Evolutionary conservation across 2,888 invertebrate genomes (phyloP).

Genomic region (Morpho helenor): DNA sequence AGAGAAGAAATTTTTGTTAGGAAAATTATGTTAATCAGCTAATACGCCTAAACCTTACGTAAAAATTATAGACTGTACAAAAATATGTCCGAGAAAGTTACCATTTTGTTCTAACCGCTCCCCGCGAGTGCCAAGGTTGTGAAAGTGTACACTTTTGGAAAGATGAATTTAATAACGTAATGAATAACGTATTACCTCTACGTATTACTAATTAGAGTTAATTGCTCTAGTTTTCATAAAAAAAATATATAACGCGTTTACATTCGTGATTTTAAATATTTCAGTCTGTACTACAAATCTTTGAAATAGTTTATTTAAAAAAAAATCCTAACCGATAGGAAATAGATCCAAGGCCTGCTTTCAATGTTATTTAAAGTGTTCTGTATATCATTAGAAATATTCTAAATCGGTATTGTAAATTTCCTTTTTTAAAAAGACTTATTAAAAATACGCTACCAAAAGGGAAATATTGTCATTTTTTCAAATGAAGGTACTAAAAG

Average conservation of each 20-base stretch:
- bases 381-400: too few relatives aligned
- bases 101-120: conserved; percentile 27
- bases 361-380: too few relatives aligned
- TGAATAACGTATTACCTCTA: conserved; percentile 24
- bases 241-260: background rate
- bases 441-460: too few relatives aligned
- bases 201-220: conserved; percentile 24
- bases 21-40: background rate
- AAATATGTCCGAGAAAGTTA: conserved; percentile 29
- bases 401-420: too few relatives aligned
- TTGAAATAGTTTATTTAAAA: too few relatives aligned
- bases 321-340: too few relatives aligned
- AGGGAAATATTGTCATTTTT: too few relatives aligned
- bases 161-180: conserved; percentile 29
- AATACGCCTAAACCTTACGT: background rate
- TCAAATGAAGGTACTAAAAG: too few relatives aligned
- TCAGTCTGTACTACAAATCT: background rate
- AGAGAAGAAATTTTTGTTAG: background rate
- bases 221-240: conserved; percentile 20
- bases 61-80: conserved; percentile 11
- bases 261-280: background rate
- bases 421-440: too few relatives aligned
- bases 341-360: too few relatives aligned
- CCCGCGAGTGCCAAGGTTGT: conserved; percentile 28
- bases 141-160: conserved; percentile 32